Evolutionary conservation across 2,113 vertebrate genomes (phyloP).

Genomic region (Arothron firmamentum): DNA sequence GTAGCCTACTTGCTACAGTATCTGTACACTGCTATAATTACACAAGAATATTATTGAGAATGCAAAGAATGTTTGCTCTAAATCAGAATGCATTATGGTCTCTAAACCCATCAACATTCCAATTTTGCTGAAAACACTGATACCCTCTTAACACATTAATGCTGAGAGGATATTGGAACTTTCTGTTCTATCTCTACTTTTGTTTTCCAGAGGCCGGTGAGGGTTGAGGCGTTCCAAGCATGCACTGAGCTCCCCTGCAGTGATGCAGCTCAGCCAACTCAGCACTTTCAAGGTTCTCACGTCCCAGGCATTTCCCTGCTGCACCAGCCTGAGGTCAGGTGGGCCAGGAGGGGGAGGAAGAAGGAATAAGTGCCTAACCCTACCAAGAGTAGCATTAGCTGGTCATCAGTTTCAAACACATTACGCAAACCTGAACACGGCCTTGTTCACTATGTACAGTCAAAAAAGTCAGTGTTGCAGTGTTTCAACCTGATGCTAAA

Average conservation of each 20-base stretch:
- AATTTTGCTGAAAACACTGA: conserved; percentile 4
- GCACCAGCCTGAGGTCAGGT: conserved; percentile 24
- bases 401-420: background rate
- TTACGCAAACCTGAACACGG: conserved; percentile 1
- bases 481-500: no score
- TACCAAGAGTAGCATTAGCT: background rate
- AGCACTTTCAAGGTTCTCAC: conserved; percentile 35
- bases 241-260: conserved; percentile 19
- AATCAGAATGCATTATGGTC: background rate
- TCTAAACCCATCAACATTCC: background rate
- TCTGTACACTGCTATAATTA: conserved; percentile 3
- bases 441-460: no score
- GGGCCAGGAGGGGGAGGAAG: conserved; percentile 12
- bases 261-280: conserved; percentile 15
- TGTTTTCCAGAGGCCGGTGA: conserved; percentile 32
- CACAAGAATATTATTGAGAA: background rate
- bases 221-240: conserved; percentile 24
- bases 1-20: conserved; percentile 12
- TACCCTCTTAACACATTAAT: background rate
- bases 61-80: background rate
- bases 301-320: conserved; percentile 7
- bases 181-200: background rate
- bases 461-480: no score
- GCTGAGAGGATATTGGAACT: conserved; percentile 10
- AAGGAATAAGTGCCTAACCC: background rate